phyloP scores from a whole-genome alignment of 2,113 vertebrate genomes.

The Ovis canadensis region DNA sequence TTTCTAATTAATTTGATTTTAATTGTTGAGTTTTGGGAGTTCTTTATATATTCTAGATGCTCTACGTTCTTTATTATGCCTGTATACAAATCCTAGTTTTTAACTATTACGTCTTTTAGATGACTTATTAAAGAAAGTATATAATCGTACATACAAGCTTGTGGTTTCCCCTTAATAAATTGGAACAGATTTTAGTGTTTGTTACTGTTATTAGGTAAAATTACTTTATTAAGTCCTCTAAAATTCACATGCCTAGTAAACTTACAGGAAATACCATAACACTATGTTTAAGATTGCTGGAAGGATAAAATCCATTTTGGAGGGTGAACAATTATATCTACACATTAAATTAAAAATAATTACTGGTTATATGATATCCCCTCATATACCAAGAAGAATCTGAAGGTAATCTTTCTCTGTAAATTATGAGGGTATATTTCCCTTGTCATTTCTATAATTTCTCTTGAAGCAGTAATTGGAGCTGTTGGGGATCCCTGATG shows the following conservation, averaged over 20 bases:
- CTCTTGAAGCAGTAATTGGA: constrained; percentile 52
- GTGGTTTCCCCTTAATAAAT: background rate
- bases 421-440: constrained; percentile 50
- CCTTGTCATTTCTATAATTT: constrained; percentile 50
- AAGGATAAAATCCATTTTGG: constrained; percentile 30
- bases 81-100: background rate
- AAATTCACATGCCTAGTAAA: background rate
- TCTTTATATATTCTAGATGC: background rate
- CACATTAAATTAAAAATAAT: constrained; percentile 46
- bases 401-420: constrained; percentile 33
- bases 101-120: background rate
- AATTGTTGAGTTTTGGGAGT: background rate
- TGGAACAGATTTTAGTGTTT: constrained; percentile 7
- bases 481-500: background rate
- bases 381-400: constrained; percentile 31
- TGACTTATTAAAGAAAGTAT: background rate
- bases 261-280: constrained; percentile 2
- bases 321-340: constrained; percentile 38
- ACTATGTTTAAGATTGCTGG: constrained; percentile 39
- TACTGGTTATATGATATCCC: constrained; percentile 33
- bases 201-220: constrained; percentile 10
- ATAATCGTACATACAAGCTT: background rate
- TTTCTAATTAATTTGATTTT: constrained; percentile 6
- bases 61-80: background rate
- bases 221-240: constrained; percentile 8